Evolutionary conservation across 2,888 invertebrate genomes (phyloP).

Genomic region (Lepetodrilus schrolli): DNA sequence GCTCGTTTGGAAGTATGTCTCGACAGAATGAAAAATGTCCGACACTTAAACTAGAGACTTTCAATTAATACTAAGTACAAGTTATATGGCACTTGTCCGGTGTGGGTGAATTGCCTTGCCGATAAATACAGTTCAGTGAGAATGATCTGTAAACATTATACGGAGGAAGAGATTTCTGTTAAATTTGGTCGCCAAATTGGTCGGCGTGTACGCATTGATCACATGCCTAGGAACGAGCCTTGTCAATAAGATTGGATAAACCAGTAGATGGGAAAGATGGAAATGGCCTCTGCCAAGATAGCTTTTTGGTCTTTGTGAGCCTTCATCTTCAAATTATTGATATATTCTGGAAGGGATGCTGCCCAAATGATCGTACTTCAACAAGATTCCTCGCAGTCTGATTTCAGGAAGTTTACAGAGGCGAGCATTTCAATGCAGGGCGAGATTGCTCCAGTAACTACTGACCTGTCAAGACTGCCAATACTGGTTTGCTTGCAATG

Average conservation of each 20-base stretch:
- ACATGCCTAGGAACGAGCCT: not conserved
- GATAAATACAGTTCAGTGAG: not conserved
- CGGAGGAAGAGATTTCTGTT: not conserved
- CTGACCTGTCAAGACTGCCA: conserved; percentile 10
- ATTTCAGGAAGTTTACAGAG: conserved; percentile 4
- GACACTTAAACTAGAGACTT: conserved; percentile 1
- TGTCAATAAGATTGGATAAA: not conserved
- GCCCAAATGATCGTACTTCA: not conserved
- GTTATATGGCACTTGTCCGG: not conserved
- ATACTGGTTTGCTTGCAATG: not conserved
- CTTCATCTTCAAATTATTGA: not conserved
- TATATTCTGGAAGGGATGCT: not conserved
- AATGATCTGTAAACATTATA: conserved; percentile 18
- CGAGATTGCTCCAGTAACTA: conserved; percentile 10
- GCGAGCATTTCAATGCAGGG: not conserved
- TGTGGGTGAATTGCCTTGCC: not conserved
- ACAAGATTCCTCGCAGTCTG: not conserved
- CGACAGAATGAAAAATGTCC: conserved; percentile 23
- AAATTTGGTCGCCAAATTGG: conserved; percentile 11
- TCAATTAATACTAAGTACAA: conserved; percentile 13
- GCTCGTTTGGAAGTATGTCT: not conserved
- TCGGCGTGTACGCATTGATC: conserved; percentile 16
- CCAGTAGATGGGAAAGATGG: not conserved
- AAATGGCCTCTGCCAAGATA: not conserved
- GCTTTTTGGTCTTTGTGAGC: not conserved